phyloP scores from a whole-genome alignment of 2,888 invertebrate genomes.

The Hirtodrosophila cameraria region DNA sequence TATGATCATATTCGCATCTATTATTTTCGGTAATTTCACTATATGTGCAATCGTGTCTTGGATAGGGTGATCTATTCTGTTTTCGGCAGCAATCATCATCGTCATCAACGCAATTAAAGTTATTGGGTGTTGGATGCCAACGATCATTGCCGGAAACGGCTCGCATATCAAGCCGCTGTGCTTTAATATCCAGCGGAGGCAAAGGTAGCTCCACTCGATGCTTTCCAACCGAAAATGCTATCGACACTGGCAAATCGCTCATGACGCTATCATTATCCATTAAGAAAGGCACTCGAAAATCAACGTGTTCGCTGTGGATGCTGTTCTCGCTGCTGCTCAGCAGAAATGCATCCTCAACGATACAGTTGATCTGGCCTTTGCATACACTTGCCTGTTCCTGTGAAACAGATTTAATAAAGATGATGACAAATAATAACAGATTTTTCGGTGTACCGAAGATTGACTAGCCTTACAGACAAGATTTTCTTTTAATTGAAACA shows the following conservation, averaged over 20 bases:
- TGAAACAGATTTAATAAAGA: not conserved
- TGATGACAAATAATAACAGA: too few relatives aligned
- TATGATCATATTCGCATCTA: not conserved
- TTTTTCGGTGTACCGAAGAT: too few relatives aligned
- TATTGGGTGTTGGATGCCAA: not conserved
- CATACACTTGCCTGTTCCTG: slow-evolving; percentile 5
- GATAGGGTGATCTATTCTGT: not conserved
- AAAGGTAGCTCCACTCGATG: not conserved
- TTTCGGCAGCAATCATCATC: not conserved
- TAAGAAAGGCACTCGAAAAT: slow-evolving; percentile 16
- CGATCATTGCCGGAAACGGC: slow-evolving; percentile 34
- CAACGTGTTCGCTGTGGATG: slow-evolving; percentile 36
- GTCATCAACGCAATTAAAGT: not conserved
- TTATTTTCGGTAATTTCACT: not conserved
- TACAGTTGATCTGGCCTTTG: slow-evolving; percentile 33
- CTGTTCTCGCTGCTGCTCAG: slow-evolving; percentile 28
- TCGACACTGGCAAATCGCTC: not conserved
- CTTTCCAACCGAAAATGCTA: not conserved
- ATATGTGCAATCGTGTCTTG: not conserved
- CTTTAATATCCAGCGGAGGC: slow-evolving; percentile 2
- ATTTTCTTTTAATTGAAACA: too few relatives aligned
- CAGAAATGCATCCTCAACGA: slow-evolving; percentile 47
- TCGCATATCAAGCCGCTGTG: slow-evolving; percentile 1
- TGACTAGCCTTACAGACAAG: too few relatives aligned
- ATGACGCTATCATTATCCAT: not conserved